Evolutionary conservation across 2,113 vertebrate species (phyloP), one percentile per base, ranked within the genome.

Genomic region (Camelus bactrianus): DNA sequence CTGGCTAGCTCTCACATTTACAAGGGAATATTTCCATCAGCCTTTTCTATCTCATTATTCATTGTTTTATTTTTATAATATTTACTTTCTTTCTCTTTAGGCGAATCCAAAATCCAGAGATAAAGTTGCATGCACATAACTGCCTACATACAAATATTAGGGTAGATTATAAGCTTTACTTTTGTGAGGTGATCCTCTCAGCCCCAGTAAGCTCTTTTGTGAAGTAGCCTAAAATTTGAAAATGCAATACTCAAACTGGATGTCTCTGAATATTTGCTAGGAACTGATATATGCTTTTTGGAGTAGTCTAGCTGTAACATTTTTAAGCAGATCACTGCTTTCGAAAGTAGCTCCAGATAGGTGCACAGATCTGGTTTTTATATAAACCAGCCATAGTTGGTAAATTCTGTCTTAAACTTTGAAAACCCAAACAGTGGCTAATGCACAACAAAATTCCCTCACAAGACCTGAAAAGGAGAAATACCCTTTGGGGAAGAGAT

Each of bases 41-140:
- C 89, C 46, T 88, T 79, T 93, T 96, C 83, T 67, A 17, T 91
- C 28, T 69, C 50, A 12, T 69, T 96, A 15, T 94, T 96, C 52
- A 50, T 85, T 88, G 42, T 96, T 93, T 96, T 86, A 52, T 77
- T 92, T 89, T 94, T 95, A 77, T 14, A 94, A 91, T 30, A 76
- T 95, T 89, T 91, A 85, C 70, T 94, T 81, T 95, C 20, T 26
- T 93, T 81, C 42, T 91, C 96, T 81, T 87, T 94, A 65, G 67
- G 8, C 89, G 89, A 81, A 95, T 89, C 92, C 35, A 96, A 94
- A 96, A 88, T 67, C 72, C 82, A 94, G 46, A 95, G 26, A 46
- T 83, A 76, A 92, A 20, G 2, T 91, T 96, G 10, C n/a, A 91
- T 88, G 17, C 4, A 16, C 30, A 3, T 91, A 96, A 93, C 50